Conservation (phyloP, 2,113 vertebrate genomes). For the Gopherus evgoodei region DNA sequence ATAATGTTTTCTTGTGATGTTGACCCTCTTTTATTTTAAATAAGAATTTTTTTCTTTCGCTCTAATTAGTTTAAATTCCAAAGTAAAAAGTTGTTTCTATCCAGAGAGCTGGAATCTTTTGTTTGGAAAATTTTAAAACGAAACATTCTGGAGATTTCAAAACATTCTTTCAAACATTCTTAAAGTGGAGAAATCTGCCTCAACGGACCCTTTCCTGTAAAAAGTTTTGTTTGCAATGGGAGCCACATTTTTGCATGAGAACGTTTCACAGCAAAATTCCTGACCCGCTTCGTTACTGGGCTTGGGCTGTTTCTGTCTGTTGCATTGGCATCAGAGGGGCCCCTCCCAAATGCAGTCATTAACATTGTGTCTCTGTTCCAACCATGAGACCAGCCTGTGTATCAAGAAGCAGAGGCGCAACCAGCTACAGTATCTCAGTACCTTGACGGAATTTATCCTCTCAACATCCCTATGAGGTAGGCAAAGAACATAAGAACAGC, state of each 20-base stretch:
- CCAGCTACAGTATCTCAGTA: background rate
- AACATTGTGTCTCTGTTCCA: too few relatives aligned
- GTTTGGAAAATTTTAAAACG: background rate
- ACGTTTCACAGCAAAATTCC: background rate
- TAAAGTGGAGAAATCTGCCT: background rate
- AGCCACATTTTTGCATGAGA: background rate
- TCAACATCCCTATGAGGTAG: background rate
- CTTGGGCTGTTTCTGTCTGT: background rate
- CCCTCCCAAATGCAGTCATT: background rate
- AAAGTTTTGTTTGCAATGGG: too few relatives aligned
- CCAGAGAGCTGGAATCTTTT: background rate
- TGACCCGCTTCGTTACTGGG: background rate
- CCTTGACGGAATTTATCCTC: background rate
- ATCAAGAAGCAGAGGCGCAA: background rate
- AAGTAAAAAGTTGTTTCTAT: background rate
- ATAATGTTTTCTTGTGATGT: too few relatives aligned
- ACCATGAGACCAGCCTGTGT: too few relatives aligned
- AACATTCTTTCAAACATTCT: background rate
- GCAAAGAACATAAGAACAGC: too few relatives aligned
- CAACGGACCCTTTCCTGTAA: too few relatives aligned
- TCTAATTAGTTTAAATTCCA: background rate
- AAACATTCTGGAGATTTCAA: background rate
- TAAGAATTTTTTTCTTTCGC: too few relatives aligned
- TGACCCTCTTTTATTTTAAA: too few relatives aligned
- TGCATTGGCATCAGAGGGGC: background rate